A percentile compares a stretch with the other conserved stretches of the same genome.
These are phyloP conservation scores for Neosilurus mollespiculum DNA, from an alignment of 2,797 vertebrate species.

Conservation along the genomic window DNA sequence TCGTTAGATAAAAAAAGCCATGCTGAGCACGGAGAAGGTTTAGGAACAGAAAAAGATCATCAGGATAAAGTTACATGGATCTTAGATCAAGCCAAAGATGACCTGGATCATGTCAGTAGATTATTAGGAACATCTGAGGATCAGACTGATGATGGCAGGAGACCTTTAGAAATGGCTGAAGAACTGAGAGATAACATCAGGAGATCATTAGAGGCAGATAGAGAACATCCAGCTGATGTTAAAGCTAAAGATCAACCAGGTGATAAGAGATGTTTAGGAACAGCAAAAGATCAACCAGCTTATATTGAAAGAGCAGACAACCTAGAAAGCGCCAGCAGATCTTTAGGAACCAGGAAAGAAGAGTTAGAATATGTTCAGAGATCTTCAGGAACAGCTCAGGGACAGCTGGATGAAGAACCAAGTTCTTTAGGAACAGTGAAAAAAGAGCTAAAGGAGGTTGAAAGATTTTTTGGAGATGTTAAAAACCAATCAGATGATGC, in stretches of 20 bases:
- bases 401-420: neutral
- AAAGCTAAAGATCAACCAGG: neutral
- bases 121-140: neutral
- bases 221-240: neutral
- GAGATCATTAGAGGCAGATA: neutral
- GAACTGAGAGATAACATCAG: neutral
- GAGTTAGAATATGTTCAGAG: neutral
- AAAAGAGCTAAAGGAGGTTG: neutral
- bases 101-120: neutral
- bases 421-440: conserved; percentile 1
- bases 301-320: neutral
- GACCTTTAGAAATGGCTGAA: conserved; percentile 6
- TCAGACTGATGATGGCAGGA: neutral
- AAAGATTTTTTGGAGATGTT: neutral
- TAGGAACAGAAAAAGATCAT: conserved; percentile 5
- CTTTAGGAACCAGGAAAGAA: neutral
- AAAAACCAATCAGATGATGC: neutral
- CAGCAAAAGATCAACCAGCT: neutral
- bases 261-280: neutral
- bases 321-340: neutral
- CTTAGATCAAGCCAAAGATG: neutral
- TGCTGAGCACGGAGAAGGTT: neutral
- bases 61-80: neutral
- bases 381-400: neutral
- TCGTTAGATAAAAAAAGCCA: neutral